Evolutionary conservation across 2,888 invertebrate species (phyloP), one percentile per base, ranked within the genome.

Genomic region (Cantharis rustica): DNA sequence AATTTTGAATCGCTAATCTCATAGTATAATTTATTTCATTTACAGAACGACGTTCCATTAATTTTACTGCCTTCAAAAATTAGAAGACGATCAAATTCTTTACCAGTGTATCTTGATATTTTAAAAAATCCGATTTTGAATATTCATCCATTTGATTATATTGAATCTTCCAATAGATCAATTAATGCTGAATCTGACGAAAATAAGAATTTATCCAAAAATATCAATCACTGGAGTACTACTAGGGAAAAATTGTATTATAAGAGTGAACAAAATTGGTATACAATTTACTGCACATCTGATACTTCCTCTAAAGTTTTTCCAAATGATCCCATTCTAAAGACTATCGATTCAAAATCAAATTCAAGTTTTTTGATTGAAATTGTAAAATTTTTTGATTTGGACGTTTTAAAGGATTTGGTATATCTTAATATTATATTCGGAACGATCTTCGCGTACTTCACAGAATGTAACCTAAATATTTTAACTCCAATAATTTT

Each of bases 391-490:
- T 94, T 94, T 84, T 94, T 94, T 83, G 94, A 94, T 85, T 89
- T 94, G 76, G 93, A 93, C 84, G 89, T 94, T 70, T 86, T 94
- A 73, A 91, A 91, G 80, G 94, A 94, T 86, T 90, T 91, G 13
- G 91, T 92, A 3, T 94, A 92, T 82, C 90, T 94, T 2, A 94
- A 93, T 82, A 88, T 94, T 13, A 93, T 94, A 90, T 84, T 94
- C 72, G 94, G 94, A 0, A 89, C 94, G 69, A 93, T 93, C 0
- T 88, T 94, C 61, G 93, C 93, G 0, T 92, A 92, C 83, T 94
- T 94, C 82, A 92, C 91, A 5, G 94, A 94, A 86, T 82, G 94
- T 5, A 94, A 94, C 85, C 94, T 94, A 84, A 93, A 94, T 1
- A 90, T 94, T 69, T 84, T 94, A 70, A 94, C 93, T 0, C 94